These are phyloP conservation scores for Amphiprion percula DNA, from an alignment of 2,113 vertebrate species.

Conservation along the genomic window DNA sequence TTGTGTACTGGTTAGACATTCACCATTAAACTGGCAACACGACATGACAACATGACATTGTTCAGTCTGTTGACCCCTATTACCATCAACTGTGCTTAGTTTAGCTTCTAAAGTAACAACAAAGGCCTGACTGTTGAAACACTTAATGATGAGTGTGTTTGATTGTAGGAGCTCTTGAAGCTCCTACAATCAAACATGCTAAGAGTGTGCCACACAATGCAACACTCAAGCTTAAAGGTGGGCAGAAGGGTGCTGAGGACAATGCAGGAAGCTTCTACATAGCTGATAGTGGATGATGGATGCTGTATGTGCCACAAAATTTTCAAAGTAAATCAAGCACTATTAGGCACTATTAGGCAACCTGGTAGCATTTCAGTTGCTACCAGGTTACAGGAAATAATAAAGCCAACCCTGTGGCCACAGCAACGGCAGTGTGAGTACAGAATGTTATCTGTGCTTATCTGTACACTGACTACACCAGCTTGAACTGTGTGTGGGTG, in stretches of 20 bases:
- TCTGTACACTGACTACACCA: neutral
- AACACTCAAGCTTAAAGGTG: constrained; percentile 9
- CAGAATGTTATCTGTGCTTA: neutral
- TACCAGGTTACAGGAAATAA: neutral
- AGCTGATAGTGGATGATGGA: constrained; percentile 9
- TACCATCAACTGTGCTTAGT: too few relatives aligned
- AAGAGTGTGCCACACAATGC: constrained; percentile 4
- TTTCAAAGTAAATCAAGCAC: too few relatives aligned
- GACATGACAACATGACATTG: neutral
- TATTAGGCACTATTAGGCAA: too few relatives aligned
- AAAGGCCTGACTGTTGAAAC: neutral
- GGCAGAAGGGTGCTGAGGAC: constrained; percentile 4
- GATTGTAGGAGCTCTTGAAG: constrained; percentile 15
- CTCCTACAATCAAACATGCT: neutral
- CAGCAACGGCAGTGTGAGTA: constrained; percentile 9
- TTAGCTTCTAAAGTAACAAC: constrained; percentile 21
- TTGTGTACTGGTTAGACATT: neutral
- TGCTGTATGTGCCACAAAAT: too few relatives aligned
- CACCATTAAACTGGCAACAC: neutral
- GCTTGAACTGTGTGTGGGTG: constrained; percentile 1
- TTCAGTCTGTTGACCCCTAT: neutral
- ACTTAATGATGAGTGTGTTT: constrained; percentile 18
- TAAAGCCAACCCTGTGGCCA: neutral
- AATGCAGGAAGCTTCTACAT: constrained; percentile 13
- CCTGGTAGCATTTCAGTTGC: neutral